These are phyloP conservation scores for Naso thynnoides DNA, from an alignment of 2,797 vertebrate genomes.

Conservation along the genomic window DNA sequence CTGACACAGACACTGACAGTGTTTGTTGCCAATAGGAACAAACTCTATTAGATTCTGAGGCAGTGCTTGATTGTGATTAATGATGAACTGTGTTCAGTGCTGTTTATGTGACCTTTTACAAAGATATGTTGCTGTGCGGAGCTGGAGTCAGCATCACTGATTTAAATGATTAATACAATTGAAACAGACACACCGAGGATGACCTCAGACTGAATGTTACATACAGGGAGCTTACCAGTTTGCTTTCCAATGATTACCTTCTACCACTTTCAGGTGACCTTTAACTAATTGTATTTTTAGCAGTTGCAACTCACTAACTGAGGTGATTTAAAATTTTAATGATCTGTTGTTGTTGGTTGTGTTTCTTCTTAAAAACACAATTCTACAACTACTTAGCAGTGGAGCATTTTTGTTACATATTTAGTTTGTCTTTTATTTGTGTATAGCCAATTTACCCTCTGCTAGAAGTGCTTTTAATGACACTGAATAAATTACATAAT, in stretches of 20 bases:
- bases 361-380: too few species aligned
- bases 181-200: not conserved
- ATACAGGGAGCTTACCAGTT: not conserved
- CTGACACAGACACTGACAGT: constrained; percentile 5
- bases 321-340: not conserved
- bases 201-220: not conserved
- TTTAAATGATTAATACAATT: not conserved
- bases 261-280: constrained; percentile 11
- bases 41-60: constrained; percentile 26
- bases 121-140: not conserved
- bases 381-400: too few species aligned
- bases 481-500: not conserved
- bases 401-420: too few species aligned
- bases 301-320: not conserved
- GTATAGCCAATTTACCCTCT: not conserved
- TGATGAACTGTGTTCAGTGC: not conserved
- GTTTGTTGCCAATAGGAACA: constrained; percentile 19
- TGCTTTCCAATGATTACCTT: not conserved
- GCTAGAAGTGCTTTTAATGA: constrained; percentile 3
- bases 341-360: too few species aligned
- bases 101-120: not conserved
- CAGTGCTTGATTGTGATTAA: not conserved
- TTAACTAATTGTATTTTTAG: constrained; percentile 7
- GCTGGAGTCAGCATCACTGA: not conserved
- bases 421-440: not conserved